A percentile compares a stretch with the other conserved stretches of the same genome.
Evolutionary conservation across 64 coral and sea anemone genomes (phyloP).

Genomic region (Anthopleura sola): DNA sequence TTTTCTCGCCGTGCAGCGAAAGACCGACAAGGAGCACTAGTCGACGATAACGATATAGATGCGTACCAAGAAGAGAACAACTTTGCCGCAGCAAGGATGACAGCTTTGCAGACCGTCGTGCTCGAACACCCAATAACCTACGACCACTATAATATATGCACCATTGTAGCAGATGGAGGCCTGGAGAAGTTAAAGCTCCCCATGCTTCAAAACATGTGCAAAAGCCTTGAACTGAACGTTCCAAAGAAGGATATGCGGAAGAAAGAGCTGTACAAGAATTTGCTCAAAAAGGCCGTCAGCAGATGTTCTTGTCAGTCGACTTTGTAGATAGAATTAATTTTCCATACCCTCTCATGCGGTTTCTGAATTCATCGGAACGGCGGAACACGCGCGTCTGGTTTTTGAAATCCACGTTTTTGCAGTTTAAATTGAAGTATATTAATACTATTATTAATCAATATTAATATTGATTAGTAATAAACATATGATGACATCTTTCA

Average conservation of each 20-base stretch:
- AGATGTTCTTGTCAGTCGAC: neutral
- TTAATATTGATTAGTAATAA: no score
- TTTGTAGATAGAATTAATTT: no score
- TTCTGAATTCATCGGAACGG: no score
- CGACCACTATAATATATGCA: conserved; percentile 34
- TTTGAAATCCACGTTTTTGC: no score
- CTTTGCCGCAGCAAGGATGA: neutral
- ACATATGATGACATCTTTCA: no score
- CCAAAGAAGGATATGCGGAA: neutral
- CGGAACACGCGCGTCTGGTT: no score
- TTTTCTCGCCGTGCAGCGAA: conserved; percentile 13
- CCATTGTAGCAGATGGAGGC: neutral
- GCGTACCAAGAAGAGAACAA: conserved; percentile 25
- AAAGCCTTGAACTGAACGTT: conserved; percentile 1
- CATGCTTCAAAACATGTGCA: conserved; percentile 33
- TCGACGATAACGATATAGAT: neutral
- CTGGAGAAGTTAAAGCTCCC: neutral
- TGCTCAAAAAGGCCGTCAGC: conserved; percentile 11
- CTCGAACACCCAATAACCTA: conserved; percentile 33
- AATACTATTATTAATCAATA: no score
- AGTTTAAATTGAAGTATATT: no score
- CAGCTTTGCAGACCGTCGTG: conserved; percentile 8
- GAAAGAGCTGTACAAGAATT: conserved; percentile 13
- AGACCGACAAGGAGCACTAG: neutral
- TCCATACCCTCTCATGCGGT: no score